These are phyloP conservation scores for Patella caerulea DNA, from an alignment of 2,888 invertebrate species.

Conservation along the genomic window DNA sequence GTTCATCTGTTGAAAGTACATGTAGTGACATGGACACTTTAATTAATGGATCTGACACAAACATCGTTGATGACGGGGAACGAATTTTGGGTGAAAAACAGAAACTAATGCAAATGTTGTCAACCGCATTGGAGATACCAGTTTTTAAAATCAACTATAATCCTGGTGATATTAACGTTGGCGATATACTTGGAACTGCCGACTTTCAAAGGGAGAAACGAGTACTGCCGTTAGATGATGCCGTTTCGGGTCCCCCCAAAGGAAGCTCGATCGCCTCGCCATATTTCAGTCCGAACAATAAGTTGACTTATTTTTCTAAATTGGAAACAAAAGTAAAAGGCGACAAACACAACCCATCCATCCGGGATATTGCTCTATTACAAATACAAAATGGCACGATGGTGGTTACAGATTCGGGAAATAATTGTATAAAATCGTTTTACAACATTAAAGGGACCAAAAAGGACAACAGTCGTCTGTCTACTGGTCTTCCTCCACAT, in stretches of 20 bases:
- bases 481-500: neutral
- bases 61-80: no score
- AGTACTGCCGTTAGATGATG: neutral
- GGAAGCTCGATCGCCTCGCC: neutral
- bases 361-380: neutral
- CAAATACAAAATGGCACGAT: neutral
- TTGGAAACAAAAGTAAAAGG: constrained; percentile 3
- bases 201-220: neutral
- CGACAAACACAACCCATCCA: neutral
- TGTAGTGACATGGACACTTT: no score
- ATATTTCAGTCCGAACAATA: neutral
- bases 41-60: no score
- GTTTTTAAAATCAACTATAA: no score
- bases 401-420: constrained; percentile 14
- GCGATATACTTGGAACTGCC: no score
- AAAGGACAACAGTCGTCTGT: neutral
- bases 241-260: neutral
- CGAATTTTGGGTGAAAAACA: no score
- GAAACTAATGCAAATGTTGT: no score
- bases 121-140: no score
- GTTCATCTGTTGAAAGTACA: no score
- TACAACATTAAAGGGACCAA: constrained; percentile 2
- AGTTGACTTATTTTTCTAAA: neutral
- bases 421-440: constrained; percentile 14
- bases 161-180: no score